phyloP scores from a whole-genome alignment of 1,140 invertebrate species.

The Ctenoplectra terminalis region DNA sequence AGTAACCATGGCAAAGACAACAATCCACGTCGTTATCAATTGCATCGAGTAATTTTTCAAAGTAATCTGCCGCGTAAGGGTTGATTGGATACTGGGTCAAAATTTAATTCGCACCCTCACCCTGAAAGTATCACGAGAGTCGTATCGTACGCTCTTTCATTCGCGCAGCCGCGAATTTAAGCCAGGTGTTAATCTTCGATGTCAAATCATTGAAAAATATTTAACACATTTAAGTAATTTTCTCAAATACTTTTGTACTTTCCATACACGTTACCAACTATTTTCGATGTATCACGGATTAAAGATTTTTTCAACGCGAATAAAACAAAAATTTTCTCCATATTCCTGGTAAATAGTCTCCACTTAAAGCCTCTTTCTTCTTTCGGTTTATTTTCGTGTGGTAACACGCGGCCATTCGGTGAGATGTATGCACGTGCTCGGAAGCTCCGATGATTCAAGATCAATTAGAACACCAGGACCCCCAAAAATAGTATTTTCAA shows the following conservation, averaged over 20 bases:
- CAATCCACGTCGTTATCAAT: conserved; percentile 1
- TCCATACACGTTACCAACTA: no score
- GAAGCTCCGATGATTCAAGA: conserved; percentile 37
- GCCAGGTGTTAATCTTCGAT: conserved; percentile 71
- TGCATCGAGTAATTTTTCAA: conserved; percentile 21
- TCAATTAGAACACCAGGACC: conserved; percentile 37
- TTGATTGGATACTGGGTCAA: conserved; percentile 74
- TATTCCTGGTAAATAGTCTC: neutral
- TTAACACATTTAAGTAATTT: neutral
- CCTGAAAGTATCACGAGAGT: conserved; percentile 63
- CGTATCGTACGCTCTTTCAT: conserved; percentile 34
- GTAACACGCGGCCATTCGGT: conserved; percentile 6
- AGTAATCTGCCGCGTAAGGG: conserved; percentile 58
- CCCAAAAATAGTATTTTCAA: conserved; percentile 40
- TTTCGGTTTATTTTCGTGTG: conserved; percentile 45
- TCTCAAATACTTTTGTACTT: neutral
- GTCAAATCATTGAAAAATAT: neutral
- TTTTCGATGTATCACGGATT: no score
- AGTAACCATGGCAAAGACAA: neutral
- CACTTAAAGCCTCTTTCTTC: neutral
- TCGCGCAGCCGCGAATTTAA: conserved; percentile 73
- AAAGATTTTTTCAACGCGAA: no score
- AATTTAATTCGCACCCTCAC: conserved; percentile 75
- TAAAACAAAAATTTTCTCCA: no score
- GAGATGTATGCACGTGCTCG: conserved; percentile 25